Evolutionary conservation across 1,140 invertebrate species (phyloP), one percentile per base, ranked within the genome.

Genomic region (Drosophila tropicalis): DNA sequence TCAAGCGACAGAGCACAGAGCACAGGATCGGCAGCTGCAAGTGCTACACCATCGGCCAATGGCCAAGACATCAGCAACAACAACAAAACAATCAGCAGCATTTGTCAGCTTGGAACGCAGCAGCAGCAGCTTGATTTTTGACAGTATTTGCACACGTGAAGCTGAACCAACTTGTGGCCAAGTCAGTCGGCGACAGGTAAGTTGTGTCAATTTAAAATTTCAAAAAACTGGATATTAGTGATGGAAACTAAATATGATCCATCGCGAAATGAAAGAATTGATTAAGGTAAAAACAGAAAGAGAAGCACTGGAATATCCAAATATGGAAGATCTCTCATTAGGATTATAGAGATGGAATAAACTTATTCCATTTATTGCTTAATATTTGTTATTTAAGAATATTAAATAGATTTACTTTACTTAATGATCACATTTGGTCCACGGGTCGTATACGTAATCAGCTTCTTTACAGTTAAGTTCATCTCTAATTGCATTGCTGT

Each of bases 1-100:
- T 73, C 44, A 74, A 32, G 51, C 17, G 44, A 51, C 44, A 67
- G 36, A 66, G 67, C 70, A 51, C 44, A 67, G 36, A 66, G 67
- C 70, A 10, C 39, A 39, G 65, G 47, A 76, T 70, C 62, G 44
- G 5, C 69, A 72, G 61, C 78, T 70, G 65, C 79, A 78, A 75
- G 74, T 82, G 62, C 34, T 41, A 25, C 25, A 25, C 17, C 17
- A 34, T 15, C 56, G 66, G 70, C 64, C 54, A 15, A 25, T 51
- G 39, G 22, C 67, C 61, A 47, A 29, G 44, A 25, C 55, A 57
- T 66, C 60, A 63, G 58, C 61, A 19, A 1, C 44, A 51, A 51
- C 70, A 67, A 47, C 58, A 73, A 47, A 13, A 29, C 47, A 70
- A 58, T 61, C 47, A 62, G 41, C 65, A 68, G 32, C 44, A 67